phyloP scores from a whole-genome alignment of 2,113 vertebrate genomes.

The Gavia stellata region DNA sequence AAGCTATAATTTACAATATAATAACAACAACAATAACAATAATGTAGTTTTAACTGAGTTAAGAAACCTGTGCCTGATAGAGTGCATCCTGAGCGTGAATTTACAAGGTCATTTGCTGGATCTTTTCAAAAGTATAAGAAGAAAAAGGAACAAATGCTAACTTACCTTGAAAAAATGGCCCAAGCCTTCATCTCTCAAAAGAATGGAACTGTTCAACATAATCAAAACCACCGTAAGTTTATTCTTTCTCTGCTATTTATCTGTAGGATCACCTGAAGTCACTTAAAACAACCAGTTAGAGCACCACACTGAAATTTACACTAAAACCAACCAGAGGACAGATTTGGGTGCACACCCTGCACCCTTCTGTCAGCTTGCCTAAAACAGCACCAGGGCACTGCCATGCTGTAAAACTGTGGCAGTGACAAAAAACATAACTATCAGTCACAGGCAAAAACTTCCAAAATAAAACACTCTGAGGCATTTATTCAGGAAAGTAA shows the following conservation, averaged over 20 bases:
- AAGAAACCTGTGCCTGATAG: not conserved
- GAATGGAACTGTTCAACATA: not conserved
- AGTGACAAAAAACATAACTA: not conserved
- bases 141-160: not conserved
- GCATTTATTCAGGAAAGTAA: not conserved
- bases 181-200: not conserved
- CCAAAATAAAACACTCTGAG: not conserved
- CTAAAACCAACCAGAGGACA: not conserved
- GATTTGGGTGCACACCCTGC: not conserved
- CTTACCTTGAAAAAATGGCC: not conserved
- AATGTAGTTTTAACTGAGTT: not conserved
- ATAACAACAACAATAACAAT: not conserved
- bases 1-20: not conserved
- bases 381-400: not conserved
- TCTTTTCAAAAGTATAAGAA: not conserved
- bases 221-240: not conserved
- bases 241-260: not conserved
- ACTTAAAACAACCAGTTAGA: not conserved
- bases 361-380: fast-evolving
- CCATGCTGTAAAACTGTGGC: not conserved
- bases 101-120: not conserved
- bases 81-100: not conserved
- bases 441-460: not conserved
- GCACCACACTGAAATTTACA: not conserved
- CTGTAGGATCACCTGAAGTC: not conserved